A percentile compares a stretch with the other conserved stretches of the same genome.
Conservation (phyloP, 2,888 invertebrate species). For the Chirona hameri region DNA sequence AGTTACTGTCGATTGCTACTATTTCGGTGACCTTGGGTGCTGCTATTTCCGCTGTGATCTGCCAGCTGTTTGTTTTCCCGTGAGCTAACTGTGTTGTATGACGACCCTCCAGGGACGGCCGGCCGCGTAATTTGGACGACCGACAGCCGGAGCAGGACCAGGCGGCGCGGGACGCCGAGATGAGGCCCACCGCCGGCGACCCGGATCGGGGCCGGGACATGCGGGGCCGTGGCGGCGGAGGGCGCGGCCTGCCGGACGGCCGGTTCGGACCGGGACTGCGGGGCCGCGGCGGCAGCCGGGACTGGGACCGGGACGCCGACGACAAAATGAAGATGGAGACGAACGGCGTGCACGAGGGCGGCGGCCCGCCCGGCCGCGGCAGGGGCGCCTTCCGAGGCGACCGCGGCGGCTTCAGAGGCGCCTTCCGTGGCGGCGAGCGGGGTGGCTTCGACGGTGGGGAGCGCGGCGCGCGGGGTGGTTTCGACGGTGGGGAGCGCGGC, state of each 20-base stretch:
- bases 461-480: too few species aligned
- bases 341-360: not conserved
- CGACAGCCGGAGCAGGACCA: conserved; percentile 10
- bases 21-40: too few species aligned
- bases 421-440: conserved; percentile 24
- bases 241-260: not conserved
- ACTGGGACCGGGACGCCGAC: not conserved
- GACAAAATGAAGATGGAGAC: not conserved
- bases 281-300: conserved; percentile 28
- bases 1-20: too few species aligned
- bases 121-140: not conserved
- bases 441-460: not conserved
- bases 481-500: too few species aligned
- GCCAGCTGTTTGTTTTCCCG: too few species aligned
- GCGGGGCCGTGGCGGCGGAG: conserved; percentile 29
- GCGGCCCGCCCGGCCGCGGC: conserved; percentile 30
- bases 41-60: too few species aligned
- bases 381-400: conserved; percentile 11
- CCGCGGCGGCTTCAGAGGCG: conserved; percentile 13
- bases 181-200: not conserved
- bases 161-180: not conserved
- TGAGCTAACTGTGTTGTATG: too few species aligned
- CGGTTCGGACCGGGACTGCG: not conserved
- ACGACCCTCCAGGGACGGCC: not conserved
- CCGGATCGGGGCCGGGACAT: not conserved